Evolutionary conservation across 2,888 invertebrate genomes (phyloP), one percentile per base, ranked within the genome.

Genomic region (Ceramica pisi): DNA sequence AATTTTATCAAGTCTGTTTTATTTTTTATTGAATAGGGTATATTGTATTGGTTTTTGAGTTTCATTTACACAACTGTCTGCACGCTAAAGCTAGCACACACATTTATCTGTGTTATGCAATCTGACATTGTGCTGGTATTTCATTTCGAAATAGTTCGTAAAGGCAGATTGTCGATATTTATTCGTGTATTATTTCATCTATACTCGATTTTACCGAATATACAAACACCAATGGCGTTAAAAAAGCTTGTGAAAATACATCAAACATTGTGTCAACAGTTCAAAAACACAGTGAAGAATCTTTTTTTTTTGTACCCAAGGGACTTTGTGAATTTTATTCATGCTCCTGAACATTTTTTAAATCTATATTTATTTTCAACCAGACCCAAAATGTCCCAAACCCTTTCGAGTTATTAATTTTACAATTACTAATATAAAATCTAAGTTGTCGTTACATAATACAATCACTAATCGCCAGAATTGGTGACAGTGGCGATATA

Each of bases 401-500:
- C 80, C 83, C 77, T 74, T 72, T 71, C 66, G 80, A 86, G 85
- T 86, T 86, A 87, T 86, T 86, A 87, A 86, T 85, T 85, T 85
- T 87, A 89, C 84, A 87, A 87, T 64, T 85, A 87, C 64, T 85
- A 86, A 88, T 87, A 88, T 86, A 87, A 89, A 86, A 86, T 89
- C 82, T 85, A 85, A 71, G 50, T 84, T 81, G 72, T 81, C 74
- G 75, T 84, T 84, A 78, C 69, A 76, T 83, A 80, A 78, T 82
- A 83, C 76, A 80, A 78, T 84, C 78, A 82, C 78, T 67, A 46
- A 67, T 73, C 84, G 72, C 74, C 74, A 59, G 26, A 66, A 50
- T 56, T 60, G 55, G 44, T 65, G 38, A 59, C 61, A 38, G 38
- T 66, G 81, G 73, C 80, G 80, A 73, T 70, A 61, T 23, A 59